phyloP scores from a whole-genome alignment of 2,797 vertebrate genomes.

The Gymnocypris eckloni region DNA sequence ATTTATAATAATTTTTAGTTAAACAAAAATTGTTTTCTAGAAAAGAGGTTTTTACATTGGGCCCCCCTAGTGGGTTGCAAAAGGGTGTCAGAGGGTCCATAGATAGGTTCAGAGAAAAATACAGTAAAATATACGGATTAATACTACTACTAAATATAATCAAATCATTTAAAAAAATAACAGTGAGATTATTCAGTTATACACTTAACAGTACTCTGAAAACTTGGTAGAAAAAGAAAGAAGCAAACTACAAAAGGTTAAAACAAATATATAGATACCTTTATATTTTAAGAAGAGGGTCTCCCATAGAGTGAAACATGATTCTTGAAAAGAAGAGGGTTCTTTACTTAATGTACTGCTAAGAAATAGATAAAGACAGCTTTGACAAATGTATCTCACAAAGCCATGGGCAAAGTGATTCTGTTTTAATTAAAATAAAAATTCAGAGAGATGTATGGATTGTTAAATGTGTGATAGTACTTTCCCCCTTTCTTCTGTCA shows the following conservation, averaged over 20 bases:
- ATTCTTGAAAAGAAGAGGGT: not conserved
- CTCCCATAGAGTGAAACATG: not conserved
- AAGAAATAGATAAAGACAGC: constrained; percentile 15
- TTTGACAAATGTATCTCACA: constrained; percentile 16
- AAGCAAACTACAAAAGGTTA: no score
- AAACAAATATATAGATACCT: not conserved
- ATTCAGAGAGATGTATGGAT: not conserved
- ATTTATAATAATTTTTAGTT: not conserved
- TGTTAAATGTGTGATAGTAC: not conserved
- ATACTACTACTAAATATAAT: not conserved
- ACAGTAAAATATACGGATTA: not conserved
- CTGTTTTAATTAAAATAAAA: constrained; percentile 11
- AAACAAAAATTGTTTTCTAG: not conserved
- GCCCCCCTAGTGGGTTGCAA: not conserved
- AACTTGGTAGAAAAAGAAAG: not conserved
- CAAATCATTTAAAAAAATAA: not conserved
- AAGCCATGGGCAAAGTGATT: constrained; percentile 14
- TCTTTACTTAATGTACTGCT: constrained; percentile 18
- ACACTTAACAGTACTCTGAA: not conserved
- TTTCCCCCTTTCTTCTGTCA: not conserved
- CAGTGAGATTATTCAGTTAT: not conserved
- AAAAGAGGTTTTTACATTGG: not conserved
- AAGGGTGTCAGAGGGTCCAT: not conserved
- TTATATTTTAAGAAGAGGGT: not conserved
- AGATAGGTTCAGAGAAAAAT: not conserved